Evolutionary conservation across 2,113 vertebrate species (phyloP).

Genomic region (Genyomyrus donnyi): DNA sequence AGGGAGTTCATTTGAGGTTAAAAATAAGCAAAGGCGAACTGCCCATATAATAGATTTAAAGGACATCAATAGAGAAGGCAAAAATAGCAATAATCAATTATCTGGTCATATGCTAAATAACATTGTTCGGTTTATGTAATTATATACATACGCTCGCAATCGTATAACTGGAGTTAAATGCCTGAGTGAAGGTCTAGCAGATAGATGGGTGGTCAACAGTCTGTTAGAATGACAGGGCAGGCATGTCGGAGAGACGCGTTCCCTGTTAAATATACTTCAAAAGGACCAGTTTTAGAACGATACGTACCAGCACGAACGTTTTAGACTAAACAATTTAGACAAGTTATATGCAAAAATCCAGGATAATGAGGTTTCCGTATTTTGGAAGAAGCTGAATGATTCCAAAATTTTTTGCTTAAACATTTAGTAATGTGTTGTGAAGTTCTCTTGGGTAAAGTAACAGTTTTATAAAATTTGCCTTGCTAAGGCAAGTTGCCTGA

Average conservation of each 20-base stretch:
- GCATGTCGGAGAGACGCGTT: background rate
- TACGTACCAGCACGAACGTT: background rate
- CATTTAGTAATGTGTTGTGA: background rate
- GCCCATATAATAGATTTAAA: constrained; percentile 8
- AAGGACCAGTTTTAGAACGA: background rate
- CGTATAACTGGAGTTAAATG: background rate
- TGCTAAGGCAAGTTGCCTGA: background rate
- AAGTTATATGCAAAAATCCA: background rate
- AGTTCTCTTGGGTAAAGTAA: background rate
- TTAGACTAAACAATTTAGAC: background rate
- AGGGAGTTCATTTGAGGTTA: background rate
- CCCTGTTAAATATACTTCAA: background rate
- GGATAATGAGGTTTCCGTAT: background rate
- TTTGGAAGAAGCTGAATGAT: background rate
- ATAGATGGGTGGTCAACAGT: background rate
- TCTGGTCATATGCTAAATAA: background rate
- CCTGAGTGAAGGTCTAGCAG: background rate
- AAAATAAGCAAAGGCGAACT: background rate
- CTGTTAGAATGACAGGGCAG: background rate
- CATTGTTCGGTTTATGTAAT: background rate
- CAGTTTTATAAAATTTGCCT: background rate
- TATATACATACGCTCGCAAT: background rate
- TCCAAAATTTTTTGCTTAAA: background rate
- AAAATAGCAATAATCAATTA: constrained; percentile 7
- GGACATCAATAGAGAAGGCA: background rate